Conservation (phyloP, 1,140 invertebrate species). For the Drosophila arizonae region DNA sequence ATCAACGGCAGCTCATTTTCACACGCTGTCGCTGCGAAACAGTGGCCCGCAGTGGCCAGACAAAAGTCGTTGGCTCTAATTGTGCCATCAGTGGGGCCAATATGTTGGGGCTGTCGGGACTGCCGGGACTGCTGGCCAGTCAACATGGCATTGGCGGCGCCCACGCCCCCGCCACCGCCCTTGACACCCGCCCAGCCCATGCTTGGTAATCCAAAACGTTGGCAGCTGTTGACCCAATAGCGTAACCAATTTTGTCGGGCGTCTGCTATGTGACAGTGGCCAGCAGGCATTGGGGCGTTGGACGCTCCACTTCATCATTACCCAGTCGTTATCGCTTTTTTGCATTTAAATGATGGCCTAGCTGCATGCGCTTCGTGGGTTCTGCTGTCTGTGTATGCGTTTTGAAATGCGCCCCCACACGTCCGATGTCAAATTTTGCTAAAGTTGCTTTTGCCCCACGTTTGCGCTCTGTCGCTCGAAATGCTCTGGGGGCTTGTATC, state of each 20-base stretch:
- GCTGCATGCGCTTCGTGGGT: not conserved
- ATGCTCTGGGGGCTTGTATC: constrained; percentile 66
- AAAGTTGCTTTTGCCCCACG: constrained; percentile 18
- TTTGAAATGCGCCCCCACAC: constrained; percentile 69
- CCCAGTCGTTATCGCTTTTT: constrained; percentile 76
- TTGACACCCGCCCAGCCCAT: constrained; percentile 2
- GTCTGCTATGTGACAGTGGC: constrained; percentile 55
- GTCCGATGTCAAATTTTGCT: constrained; percentile 34
- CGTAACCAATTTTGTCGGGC: constrained; percentile 72
- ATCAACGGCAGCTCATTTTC: constrained; percentile 57
- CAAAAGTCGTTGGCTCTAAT: not conserved
- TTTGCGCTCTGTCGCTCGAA: constrained; percentile 45
- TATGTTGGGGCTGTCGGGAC: constrained; percentile 49
- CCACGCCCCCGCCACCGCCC: no score
- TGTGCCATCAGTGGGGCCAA: constrained; percentile 39
- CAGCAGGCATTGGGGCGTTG: constrained; percentile 28
- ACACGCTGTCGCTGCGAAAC: constrained; percentile 35
- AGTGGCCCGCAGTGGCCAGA: not conserved
- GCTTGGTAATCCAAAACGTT: constrained; percentile 35
- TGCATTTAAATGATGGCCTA: constrained; percentile 70
- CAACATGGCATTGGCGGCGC: constrained; percentile 9
- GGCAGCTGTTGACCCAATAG: constrained; percentile 76
- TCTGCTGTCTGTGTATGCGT: constrained; percentile 19
- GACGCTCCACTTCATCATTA: constrained; percentile 69
- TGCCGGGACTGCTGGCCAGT: constrained; percentile 17